phyloP scores from a whole-genome alignment of 2,113 vertebrate genomes.

The Psophia crepitans region DNA sequence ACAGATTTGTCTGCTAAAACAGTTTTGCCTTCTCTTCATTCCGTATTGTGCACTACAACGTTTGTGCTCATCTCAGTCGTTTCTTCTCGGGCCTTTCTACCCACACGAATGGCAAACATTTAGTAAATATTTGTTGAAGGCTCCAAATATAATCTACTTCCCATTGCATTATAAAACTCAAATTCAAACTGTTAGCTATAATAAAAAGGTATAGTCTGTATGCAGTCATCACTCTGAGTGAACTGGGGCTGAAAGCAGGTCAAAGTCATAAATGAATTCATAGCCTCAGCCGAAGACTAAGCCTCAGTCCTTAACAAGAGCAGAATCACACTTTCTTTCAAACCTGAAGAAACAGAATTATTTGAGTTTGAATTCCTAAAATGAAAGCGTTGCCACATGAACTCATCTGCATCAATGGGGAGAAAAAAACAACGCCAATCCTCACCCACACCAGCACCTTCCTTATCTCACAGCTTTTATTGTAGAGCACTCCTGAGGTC shows the following conservation, averaged over 20 bases:
- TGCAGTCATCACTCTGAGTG: not conserved
- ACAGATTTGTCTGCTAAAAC: not conserved
- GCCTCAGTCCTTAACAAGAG: not conserved
- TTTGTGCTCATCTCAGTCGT: not conserved
- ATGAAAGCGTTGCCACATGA: not conserved
- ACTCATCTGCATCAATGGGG: not conserved
- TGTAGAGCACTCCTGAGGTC: not conserved
- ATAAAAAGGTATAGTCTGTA: not conserved
- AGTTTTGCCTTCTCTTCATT: not conserved
- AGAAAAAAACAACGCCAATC: not conserved
- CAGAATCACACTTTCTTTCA: not conserved
- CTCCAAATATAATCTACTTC: not conserved
- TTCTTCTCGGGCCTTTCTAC: not conserved
- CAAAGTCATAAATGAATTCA: not conserved
- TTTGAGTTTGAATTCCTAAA: not conserved
- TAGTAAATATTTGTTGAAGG: slow-evolving; percentile 2
- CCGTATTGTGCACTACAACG: not conserved
- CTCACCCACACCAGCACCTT: not conserved
- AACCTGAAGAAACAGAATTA: not conserved
- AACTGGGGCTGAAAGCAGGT: not conserved
- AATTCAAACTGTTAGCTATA: not conserved
- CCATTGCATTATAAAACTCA: not conserved
- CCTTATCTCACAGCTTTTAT: not conserved
- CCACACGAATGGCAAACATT: not conserved
- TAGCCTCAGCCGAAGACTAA: not conserved